Conservation (phyloP, 2,888 invertebrate genomes). For the Elysia crispata region DNA sequence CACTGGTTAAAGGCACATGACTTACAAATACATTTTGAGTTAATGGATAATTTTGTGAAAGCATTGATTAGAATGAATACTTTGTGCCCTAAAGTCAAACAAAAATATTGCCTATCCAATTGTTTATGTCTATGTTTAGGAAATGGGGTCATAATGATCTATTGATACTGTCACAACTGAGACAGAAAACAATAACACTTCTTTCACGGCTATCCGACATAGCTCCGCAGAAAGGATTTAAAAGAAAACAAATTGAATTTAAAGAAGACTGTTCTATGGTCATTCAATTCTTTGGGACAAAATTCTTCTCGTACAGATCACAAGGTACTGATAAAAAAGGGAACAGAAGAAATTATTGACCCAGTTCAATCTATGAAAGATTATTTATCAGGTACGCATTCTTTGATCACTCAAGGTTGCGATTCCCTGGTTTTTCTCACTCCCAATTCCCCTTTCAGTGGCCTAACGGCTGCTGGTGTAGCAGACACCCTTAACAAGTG, state of each 20-base stretch:
- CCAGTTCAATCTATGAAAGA: background rate
- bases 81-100: background rate
- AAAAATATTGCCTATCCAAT: background rate
- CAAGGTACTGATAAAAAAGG: too few relatives aligned
- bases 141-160: background rate
- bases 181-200: background rate
- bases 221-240: background rate
- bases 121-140: constrained; percentile 9
- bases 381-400: background rate
- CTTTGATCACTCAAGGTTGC: too few relatives aligned
- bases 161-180: too few relatives aligned
- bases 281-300: background rate
- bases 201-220: background rate
- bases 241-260: background rate
- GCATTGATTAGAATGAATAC: background rate
- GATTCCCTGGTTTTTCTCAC: background rate
- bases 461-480: background rate
- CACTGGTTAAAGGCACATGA: constrained; percentile 1
- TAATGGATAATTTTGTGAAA: background rate
- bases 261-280: background rate
- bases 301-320: background rate
- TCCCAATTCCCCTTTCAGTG: background rate
- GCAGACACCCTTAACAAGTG: background rate
- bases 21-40: too few relatives aligned
- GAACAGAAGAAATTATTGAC: constrained; percentile 4